Evolutionary conservation across 2,797 vertebrate species (phyloP).

Genomic region (Poeciliopsis turneri): DNA sequence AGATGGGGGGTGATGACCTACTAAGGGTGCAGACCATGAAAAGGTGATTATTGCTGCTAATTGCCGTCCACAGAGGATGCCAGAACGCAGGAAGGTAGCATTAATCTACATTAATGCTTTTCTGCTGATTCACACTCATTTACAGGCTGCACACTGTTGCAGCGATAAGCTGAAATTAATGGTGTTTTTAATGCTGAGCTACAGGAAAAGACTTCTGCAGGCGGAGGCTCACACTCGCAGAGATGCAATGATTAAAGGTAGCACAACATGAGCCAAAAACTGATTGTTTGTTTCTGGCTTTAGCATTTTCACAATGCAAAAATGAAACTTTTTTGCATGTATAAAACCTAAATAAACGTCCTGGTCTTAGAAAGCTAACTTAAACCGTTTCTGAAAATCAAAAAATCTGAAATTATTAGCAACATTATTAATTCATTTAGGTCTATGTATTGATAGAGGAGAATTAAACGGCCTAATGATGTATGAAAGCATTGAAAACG

Average conservation of each 20-base stretch:
- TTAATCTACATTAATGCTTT: constrained; percentile 92
- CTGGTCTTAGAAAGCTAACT: not conserved
- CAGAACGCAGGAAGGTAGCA: constrained; percentile 84
- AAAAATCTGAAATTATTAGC: not conserved
- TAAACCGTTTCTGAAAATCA: not conserved
- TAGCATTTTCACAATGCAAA: not conserved
- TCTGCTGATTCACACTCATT: constrained; percentile 86
- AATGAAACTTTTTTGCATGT: not conserved
- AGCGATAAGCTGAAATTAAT: constrained; percentile 51
- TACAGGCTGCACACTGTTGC: constrained; percentile 50
- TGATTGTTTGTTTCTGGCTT: not conserved
- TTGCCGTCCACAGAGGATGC: constrained; percentile 86
- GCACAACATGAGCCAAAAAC: not conserved
- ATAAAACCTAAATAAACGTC: not conserved
- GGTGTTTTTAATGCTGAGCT: constrained; percentile 41
- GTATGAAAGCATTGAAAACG: not conserved
- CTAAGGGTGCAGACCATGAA: constrained; percentile 63
- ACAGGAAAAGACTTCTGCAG: constrained; percentile 26
- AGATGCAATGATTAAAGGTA: constrained; percentile 17
- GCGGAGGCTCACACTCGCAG: not conserved
- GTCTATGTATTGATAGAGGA: not conserved
- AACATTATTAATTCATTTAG: not conserved
- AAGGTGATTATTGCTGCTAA: constrained; percentile 89
- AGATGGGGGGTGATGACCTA: constrained; percentile 49
- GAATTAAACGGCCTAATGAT: not conserved